A percentile compares a stretch with the other conserved stretches of the same genome.
Evolutionary conservation across 1,140 invertebrate species (phyloP).

Genomic region (Rhynchophorus ferrugineus): DNA sequence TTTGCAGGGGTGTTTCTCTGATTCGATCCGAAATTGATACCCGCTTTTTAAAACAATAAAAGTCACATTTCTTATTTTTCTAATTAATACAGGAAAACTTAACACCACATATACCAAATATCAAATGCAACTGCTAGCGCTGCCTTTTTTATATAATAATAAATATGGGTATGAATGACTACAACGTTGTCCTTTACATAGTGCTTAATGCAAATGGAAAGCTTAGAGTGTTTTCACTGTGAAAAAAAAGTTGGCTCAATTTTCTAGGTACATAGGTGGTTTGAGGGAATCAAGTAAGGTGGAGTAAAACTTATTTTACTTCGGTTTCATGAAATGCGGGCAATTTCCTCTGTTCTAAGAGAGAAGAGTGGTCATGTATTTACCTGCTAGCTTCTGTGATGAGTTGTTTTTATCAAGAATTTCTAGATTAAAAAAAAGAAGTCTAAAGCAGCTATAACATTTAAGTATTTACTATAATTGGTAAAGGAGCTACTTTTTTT

Average conservation of each 20-base stretch:
- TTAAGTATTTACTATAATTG: neutral
- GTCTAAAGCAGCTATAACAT: conserved; percentile 19
- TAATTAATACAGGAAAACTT: too few relatives aligned
- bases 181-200: neutral
- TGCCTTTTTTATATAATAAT: conserved; percentile 8
- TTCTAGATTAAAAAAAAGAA: conserved; percentile 8
- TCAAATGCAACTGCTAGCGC: conserved; percentile 5
- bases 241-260: conserved; percentile 3
- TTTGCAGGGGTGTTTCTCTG: neutral
- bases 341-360: conserved; percentile 6
- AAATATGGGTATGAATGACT: neutral
- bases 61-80: too few relatives aligned
- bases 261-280: neutral
- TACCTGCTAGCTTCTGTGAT: conserved; percentile 34
- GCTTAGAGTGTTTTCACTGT: conserved; percentile 3
- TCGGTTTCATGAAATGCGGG: neutral
- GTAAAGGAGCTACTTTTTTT: too few relatives aligned
- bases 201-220: conserved; percentile 5
- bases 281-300: neutral
- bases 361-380: conserved; percentile 12
- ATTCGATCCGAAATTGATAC: too few relatives aligned
- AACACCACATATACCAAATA: too few relatives aligned
- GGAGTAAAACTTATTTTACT: neutral
- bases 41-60: too few relatives aligned
- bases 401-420: conserved; percentile 29